Base-by-base conservation (phyloP, 2,888 invertebrate species). In the Hypercompe scribonia region DNA sequence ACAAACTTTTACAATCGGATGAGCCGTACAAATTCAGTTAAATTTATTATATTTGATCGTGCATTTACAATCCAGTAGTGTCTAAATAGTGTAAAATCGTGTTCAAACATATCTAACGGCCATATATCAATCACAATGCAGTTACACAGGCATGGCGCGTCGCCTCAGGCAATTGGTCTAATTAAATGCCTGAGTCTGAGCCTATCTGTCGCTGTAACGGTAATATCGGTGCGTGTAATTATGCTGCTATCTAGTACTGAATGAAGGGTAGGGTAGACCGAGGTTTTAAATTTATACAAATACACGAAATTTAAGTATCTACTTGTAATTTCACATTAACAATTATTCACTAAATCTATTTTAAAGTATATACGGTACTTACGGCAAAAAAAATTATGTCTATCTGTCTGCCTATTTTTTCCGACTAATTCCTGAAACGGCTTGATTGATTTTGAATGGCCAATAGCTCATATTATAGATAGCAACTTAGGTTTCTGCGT, bases 171-270 rank as follows among this genome's bases (percentile, higher is more conserved):
- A 77, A 90, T 86, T 83, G 84, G 81, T 86, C 87, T 89, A 89
- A 90, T 90, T 90, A 90, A 90, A 90, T 88, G 89, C 87, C 85
- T 84, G 75, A 80, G 83, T 83, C 78, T 79, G 63, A 74, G 78
- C 66, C 81, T 79, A 63, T 78, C 76, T 72, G 76, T 65, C 75
- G 74, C 74, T 46, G 69, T 81, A 78, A 80, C 68, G 39, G 64
- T 77, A 77, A 81, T 75, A 76, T 73, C 70, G 73, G 61, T 54
- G 65, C 42, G 50, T 79, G 74, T 79, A 76, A 82, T 75, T 78
- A 63, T 77, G 34, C 18, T 50, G 36, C 42, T 71, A 68, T 72
- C 72, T 70, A 64, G 69, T 54, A 28, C 39, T 71, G 58, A 28
- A 34, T 36, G 58, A 39, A 7, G 33, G n/a, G 18, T 61, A 61